Evolutionary conservation across 2,797 vertebrate species (phyloP), one percentile per base, ranked within the genome.

Genomic region (Sebastolobus alascanus): DNA sequence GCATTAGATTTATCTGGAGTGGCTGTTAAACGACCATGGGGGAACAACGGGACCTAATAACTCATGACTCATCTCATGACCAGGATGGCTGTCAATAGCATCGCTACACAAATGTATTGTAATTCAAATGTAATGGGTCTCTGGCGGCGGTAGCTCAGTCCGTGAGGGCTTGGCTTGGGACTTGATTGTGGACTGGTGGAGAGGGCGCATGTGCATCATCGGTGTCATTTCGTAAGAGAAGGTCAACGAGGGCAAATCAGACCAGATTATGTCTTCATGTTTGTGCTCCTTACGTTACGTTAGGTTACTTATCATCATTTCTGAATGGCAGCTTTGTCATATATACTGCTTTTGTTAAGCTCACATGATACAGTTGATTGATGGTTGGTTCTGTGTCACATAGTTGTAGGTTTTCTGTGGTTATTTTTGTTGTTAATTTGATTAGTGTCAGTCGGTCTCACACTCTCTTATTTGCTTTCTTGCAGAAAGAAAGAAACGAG

Each of bases 51-150:
- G 55, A 68, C 38, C 59, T 7, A 37, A 63, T 8, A 60, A 61
- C 70, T 75, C 79, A 40, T 73, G 82, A 75, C 66, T 79, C 55
- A 66, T 70, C 67, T 68, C 67, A 63, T 91, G 84, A 81, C 59
- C 11, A 66, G n/a, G 37, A 65, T n/a, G 66, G 38, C 69, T 54
- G 22, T 74, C 52, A 55, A 9, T 8, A 60, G 60, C 59, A 37
- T 68, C 55, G 38, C 8, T 37, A 1, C 14, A 46, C 43, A 25
- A 25, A 25, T 25, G 25, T 25, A 25, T 25, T 25, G 25, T 25
- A 25, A 25, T 25, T 29, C 20, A 22, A 60, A 68, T 20, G 5
- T 7, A 60, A 6, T 46, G 43, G 18, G 43, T 18, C 43, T 46
- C 16, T 6, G 16, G 43, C 7, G 43, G 43, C 43, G 18, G 43